phyloP scores from a whole-genome alignment of 2,888 invertebrate species.

The Isoperla grammatica region DNA sequence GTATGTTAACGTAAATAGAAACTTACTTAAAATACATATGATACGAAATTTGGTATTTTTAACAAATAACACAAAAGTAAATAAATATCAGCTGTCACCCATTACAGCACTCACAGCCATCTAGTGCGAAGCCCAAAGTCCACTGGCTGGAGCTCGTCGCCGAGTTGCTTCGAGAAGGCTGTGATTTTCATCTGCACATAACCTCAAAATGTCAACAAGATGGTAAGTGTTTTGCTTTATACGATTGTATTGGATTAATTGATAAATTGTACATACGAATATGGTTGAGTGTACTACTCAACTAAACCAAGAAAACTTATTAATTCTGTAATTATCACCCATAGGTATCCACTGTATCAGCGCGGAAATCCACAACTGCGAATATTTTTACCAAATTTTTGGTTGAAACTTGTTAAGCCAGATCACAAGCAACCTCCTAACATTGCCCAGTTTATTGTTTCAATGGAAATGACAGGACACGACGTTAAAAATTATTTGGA shows the following conservation, averaged over 20 bases:
- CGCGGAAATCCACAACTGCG: slow-evolving; percentile 91
- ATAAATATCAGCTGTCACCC: too few species aligned
- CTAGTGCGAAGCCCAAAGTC: too few species aligned
- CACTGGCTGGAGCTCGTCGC: too few species aligned
- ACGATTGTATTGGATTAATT: too few species aligned
- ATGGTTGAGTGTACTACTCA: too few species aligned
- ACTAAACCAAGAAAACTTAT: not conserved
- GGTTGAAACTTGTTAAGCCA: slow-evolving; percentile 86
- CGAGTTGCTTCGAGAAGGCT: too few species aligned
- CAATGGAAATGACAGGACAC: slow-evolving; percentile 86
- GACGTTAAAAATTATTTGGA: slow-evolving; percentile 92
- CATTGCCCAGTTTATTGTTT: slow-evolving; percentile 81
- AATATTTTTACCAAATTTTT: slow-evolving; percentile 92
- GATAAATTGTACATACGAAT: too few species aligned
- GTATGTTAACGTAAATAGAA: too few species aligned
- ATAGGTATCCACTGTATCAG: slow-evolving; percentile 85
- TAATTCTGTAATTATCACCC: slow-evolving; percentile 29
- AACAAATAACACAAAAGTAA: too few species aligned
- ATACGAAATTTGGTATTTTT: too few species aligned
- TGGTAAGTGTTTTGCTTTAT: not conserved
- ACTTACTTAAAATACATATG: too few species aligned
- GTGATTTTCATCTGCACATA: not conserved
- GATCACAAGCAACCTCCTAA: slow-evolving; percentile 62
- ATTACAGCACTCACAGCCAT: too few species aligned
- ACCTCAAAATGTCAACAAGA: not conserved